Base-by-base conservation (phyloP, 2,113 vertebrate species). In the Rhinopomastus cyanomelas region DNA sequence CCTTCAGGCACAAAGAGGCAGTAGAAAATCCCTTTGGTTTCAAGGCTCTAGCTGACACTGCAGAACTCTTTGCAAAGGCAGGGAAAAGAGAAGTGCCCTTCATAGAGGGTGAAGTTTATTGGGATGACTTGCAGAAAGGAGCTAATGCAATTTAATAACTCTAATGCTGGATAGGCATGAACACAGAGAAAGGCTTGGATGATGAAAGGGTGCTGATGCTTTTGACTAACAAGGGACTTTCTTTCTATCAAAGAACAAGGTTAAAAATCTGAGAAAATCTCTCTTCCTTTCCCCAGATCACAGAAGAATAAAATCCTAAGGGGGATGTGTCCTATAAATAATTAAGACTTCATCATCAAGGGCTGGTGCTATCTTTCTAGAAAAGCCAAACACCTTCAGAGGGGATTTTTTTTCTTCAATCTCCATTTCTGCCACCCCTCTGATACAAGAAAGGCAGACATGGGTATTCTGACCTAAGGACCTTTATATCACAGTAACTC, bases 401-500 rank as follows among this genome's bases (percentile, higher is more conserved):
- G 36, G n/a, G 25, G 15, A 30, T 21, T 48, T 48, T 62, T 66
- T 51, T 22, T 9, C 71, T 60, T 77, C 39, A 37, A 1, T 8
- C 13, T 85, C 64, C 30, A n/a, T 59, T 30, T 8, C 8, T 4
- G 11, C 7, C 1, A 0, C 12, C n/a, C 0, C 36, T 42, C 29
- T 71, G 69, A 32, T 22, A 4, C 9, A 30, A 39, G 46, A 39
- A 80, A 55, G 48, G 55, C 59, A 76, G 46, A 34, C 18, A 25
- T 2, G 44, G 36, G 36, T 15, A 32, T 46, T 62, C 32, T 57
- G 66, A 27, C 34, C 30, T 60, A 27, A 48, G 18, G 29, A 53
- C 4, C 20, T 80, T 69, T 26, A 56, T 48, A 49, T 12, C 72
- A 48, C 49, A 34, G 2, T 20, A 72, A 85, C 9, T 39, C 56